phyloP scores from a whole-genome alignment of 2,888 invertebrate species.

The Hetaerina titia region DNA sequence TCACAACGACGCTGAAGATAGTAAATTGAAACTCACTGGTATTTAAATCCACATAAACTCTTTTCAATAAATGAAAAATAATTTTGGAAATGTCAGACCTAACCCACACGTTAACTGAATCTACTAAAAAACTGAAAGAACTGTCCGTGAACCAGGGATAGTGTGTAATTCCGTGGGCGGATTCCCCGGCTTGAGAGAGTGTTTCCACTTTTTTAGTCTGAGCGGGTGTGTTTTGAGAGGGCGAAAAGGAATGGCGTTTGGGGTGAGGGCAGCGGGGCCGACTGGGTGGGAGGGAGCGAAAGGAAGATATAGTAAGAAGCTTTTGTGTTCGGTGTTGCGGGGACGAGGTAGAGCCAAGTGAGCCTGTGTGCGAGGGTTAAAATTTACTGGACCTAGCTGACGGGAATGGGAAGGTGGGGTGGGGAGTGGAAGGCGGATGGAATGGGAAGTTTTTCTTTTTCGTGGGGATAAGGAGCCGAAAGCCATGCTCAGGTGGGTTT shows the following conservation, averaged over 20 bases:
- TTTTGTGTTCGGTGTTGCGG: slow-evolving; percentile 47
- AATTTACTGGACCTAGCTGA: slow-evolving; percentile 55
- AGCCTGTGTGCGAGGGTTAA: slow-evolving; percentile 24
- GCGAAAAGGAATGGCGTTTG: background rate
- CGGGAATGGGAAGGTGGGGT: slow-evolving; percentile 11
- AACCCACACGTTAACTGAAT: background rate
- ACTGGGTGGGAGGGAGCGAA: background rate
- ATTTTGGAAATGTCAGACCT: background rate
- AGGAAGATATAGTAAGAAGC: slow-evolving; percentile 63
- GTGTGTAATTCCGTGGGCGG: slow-evolving; percentile 2
- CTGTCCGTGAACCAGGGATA: background rate
- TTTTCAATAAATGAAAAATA: background rate
- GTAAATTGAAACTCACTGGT: background rate
- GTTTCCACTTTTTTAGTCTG: background rate
- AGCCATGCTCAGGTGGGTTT: slow-evolving; percentile 35
- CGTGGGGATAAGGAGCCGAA: slow-evolving; percentile 26
- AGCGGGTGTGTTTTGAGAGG: background rate
- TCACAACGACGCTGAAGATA: too few relatives aligned
- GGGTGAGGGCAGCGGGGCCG: background rate
- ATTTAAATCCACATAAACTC: background rate
- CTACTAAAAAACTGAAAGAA: background rate
- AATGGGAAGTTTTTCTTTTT: background rate
- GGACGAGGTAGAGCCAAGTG: background rate
- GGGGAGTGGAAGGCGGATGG: background rate
- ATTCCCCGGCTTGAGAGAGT: background rate